Evolutionary conservation across 2,797 vertebrate genomes (phyloP), one percentile per base, ranked within the genome.

Genomic region (Netta rufina): DNA sequence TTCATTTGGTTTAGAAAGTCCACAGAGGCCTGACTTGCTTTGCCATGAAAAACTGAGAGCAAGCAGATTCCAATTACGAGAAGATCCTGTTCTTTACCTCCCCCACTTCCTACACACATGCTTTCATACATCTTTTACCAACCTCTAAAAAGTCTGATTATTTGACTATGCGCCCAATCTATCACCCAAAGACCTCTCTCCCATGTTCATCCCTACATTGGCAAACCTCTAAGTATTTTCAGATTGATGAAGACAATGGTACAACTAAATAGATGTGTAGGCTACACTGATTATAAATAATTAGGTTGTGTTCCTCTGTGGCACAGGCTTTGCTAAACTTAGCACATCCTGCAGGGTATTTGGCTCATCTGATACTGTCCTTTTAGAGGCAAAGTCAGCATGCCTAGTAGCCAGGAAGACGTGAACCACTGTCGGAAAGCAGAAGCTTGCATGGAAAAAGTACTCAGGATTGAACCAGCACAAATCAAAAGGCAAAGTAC

Each of bases 21-120:
- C 93, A 91, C 72, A 90, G 96, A 95, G 95, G 80, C 84, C 92
- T 80, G 84, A 69, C 71, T 96, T 96, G 80, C 82, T 96, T 92
- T 95, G 89, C 93, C 76, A 58, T 22, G 92, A 93, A 93, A 94
- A 84, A 92, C 43, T 93, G 72, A 72, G 69, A 70, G 70, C 84
- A 97, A 96, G 93, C 79, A 82, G 78, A 96, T 87, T 77, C 88
- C 51, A 75, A 17, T 80, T 92, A 89, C 0, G 19, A 76, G 87
- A 87, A 90, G 79, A 92, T 94, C 67, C 79, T 77, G 58, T 69
- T 70, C 18, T 8, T 53, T 47, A 53, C 16, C 54, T 60, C 30
- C 39, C 36, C 36, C 25, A 19, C 60, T 58, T 74, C 45, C 79
- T 53, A 36, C 0, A 0, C 75, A 72, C 38, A 39, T 28, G 77